These are phyloP conservation scores for Muntiacus muntjak DNA, from an alignment of 2,113 vertebrate genomes.

Conservation along the genomic window DNA sequence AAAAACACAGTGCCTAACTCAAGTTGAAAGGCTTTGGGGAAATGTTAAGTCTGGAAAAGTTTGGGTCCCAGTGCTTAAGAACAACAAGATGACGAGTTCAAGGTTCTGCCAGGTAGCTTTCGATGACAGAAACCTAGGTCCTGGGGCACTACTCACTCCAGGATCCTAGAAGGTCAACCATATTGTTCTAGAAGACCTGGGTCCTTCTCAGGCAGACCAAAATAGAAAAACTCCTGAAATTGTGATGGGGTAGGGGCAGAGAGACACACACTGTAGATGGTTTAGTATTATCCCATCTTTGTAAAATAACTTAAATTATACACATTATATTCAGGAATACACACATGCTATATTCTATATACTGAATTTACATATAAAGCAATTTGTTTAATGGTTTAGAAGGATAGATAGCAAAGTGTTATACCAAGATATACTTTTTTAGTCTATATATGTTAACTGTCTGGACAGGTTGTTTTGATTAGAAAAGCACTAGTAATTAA, in stretches of 20 bases:
- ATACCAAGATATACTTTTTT: background rate
- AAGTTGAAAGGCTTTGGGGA: background rate
- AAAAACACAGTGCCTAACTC: background rate
- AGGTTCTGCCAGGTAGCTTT: background rate
- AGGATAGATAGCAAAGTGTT: background rate
- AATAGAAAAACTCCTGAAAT: background rate
- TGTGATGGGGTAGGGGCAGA: background rate
- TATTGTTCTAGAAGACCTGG: background rate
- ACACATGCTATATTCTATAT: background rate
- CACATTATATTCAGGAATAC: background rate
- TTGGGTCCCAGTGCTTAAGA: background rate
- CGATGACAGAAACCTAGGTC: background rate
- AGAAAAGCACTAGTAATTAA: slow-evolving; percentile 18
- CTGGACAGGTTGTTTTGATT: background rate
- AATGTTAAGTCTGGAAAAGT: background rate
- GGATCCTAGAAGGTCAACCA: background rate
- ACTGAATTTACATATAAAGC: background rate
- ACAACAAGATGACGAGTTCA: background rate
- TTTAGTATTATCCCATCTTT: background rate
- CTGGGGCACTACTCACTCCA: background rate
- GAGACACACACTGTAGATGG: background rate
- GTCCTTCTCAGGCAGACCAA: background rate
- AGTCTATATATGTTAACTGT: background rate
- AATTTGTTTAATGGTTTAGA: background rate
- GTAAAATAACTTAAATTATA: background rate